Evolutionary conservation across 1,140 invertebrate species (phyloP).

Genomic region (Drosophila novamexicana): DNA sequence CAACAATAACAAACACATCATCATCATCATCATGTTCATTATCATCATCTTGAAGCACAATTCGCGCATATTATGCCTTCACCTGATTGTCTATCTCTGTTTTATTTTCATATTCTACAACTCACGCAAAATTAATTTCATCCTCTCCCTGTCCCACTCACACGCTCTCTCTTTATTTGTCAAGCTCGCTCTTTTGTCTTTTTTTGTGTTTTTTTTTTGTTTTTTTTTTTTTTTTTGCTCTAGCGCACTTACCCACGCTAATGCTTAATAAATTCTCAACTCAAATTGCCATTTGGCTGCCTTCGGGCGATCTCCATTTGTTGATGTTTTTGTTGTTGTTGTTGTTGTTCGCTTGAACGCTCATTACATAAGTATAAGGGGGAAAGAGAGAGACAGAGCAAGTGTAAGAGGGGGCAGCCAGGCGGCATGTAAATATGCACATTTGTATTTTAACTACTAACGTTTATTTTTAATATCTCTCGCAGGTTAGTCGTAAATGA

Average conservation of each 20-base stretch:
- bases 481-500: slow-evolving; percentile 44
- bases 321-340: neutral
- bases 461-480: slow-evolving; percentile 55
- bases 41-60: neutral
- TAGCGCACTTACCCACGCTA: slow-evolving; percentile 73
- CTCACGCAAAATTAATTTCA: slow-evolving; percentile 56
- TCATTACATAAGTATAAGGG: slow-evolving; percentile 57
- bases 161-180: neutral
- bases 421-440: slow-evolving; percentile 28
- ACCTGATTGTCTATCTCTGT: slow-evolving; percentile 4
- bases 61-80: slow-evolving; percentile 13
- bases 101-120: slow-evolving; percentile 17
- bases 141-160: neutral
- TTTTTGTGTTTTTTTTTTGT: slow-evolving; percentile 7
- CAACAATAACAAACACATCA: slow-evolving; percentile 28
- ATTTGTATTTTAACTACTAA: slow-evolving; percentile 40
- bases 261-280: slow-evolving; percentile 75
- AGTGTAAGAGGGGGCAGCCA: neutral
- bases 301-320: slow-evolving; percentile 41
- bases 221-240: slow-evolving; percentile 15
- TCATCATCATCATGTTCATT: slow-evolving; percentile 23
- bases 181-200: neutral
- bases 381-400: neutral
- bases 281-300: slow-evolving; percentile 46
- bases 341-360: slow-evolving; percentile 50